These are phyloP conservation scores for Zenarchopterus dispar DNA, from an alignment of 2,797 vertebrate genomes.

Conservation along the genomic window DNA sequence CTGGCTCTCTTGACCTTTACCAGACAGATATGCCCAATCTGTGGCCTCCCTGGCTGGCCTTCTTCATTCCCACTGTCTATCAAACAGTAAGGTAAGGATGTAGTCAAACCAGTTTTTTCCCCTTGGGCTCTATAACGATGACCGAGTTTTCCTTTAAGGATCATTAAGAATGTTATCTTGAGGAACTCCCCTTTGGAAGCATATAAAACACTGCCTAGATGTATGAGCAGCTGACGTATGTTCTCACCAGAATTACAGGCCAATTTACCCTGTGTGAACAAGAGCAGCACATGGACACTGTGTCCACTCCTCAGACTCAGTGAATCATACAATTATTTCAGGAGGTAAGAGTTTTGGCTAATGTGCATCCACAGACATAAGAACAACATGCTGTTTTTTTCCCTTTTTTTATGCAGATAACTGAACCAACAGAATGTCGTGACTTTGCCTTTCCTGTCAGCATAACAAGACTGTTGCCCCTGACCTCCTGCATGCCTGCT, in stretches of 20 bases:
- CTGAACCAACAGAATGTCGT: constrained; percentile 19
- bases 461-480: constrained; percentile 53
- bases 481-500: constrained; percentile 42
- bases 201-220: constrained; percentile 61
- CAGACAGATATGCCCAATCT: constrained; percentile 7
- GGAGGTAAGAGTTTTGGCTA: constrained; percentile 5
- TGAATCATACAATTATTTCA: constrained; percentile 17
- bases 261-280: constrained; percentile 65
- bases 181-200: constrained; percentile 68
- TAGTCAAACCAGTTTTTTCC: constrained; percentile 11
- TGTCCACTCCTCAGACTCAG: constrained; percentile 23
- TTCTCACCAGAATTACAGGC: constrained; percentile 61
- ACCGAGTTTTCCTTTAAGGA: constrained; percentile 63
- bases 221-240: constrained; percentile 49
- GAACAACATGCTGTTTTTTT: constrained; percentile 18
- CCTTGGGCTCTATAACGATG: constrained; percentile 58
- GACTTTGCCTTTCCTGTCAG: constrained; percentile 58
- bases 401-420: constrained; percentile 30
- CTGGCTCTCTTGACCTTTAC: constrained; percentile 26
- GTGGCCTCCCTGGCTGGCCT: constrained; percentile 14
- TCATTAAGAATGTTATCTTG: constrained; percentile 73
- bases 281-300: constrained; percentile 31
- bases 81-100: constrained; percentile 23
- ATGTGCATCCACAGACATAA: neutral
- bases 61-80: constrained; percentile 23